Evolutionary conservation across 2,797 vertebrate genomes (phyloP), one percentile per base, ranked within the genome.

Genomic region (Cyclura pinguis): DNA sequence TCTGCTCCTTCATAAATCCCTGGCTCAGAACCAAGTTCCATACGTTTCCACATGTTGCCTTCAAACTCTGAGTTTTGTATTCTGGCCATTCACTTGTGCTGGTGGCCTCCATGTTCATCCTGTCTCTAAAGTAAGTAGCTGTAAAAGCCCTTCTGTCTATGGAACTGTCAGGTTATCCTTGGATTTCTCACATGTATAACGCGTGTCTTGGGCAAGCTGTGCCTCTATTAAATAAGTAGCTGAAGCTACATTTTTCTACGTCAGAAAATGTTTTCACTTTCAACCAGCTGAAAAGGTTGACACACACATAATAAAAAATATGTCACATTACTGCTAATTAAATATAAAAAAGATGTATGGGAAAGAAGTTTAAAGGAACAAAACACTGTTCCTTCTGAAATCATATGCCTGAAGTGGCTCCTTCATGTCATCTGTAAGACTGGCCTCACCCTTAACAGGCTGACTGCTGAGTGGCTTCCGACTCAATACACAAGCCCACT

Each of bases 401-500:
- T 38, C n/a, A 10, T 20, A 52, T 74, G 12, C 52, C 16, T 57
- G n/a, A 86, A n/a, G 22, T 29, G 59, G 4, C 59, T 67, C 5
- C 35, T 69, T 50, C 38, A 50, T 32, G 38, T 67, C 47, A 20
- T 4, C 27, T 76, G 6, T 27, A 55, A 85, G 67, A 12, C 18
- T 55, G 55, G 14, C 3, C n/a, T 35, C 38, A 14, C 69, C 7
- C n/a, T 81, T 57, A 55, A 80, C 42, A 81, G 14, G 29, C n/a
- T 42, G 22, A 35, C 55, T 72, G 32, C 18, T 85, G 32, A 90
- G 0, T 55, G 55, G 73, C 32, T 88, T 18, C 67, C 67, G 55
- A 88, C 91, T 32, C 38, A 52, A 50, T 3, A 90, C 16, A 7
- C 52, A 85, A 84, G 78, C 88, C 67, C 81, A 76, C 22, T 3